These are phyloP conservation scores for Pantherophis alleghaniensis DNA, from an alignment of 2,797 vertebrate genomes.

Conservation along the genomic window DNA sequence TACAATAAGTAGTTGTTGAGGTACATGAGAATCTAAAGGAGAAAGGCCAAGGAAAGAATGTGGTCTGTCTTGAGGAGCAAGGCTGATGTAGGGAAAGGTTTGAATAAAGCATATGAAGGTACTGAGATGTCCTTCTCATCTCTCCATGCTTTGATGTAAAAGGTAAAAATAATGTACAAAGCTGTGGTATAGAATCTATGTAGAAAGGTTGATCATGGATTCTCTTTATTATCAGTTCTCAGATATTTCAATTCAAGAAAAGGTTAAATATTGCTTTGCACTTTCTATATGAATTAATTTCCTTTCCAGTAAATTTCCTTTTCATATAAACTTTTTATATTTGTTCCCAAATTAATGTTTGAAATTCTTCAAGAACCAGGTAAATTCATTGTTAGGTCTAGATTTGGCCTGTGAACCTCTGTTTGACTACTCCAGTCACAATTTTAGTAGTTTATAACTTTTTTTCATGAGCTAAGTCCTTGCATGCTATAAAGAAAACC, in stretches of 20 bases:
- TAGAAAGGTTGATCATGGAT: neutral
- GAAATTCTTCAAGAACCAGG: neutral
- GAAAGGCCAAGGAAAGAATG: neutral
- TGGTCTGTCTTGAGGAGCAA: neutral
- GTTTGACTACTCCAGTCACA: neutral
- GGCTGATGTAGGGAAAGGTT: neutral
- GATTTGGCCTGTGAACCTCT: neutral
- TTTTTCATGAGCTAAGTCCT: neutral
- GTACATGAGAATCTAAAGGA: neutral
- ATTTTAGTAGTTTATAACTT: constrained; percentile 5
- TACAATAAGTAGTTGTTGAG: neutral
- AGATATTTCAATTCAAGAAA: neutral
- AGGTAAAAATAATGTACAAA: neutral
- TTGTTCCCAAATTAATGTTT: neutral
- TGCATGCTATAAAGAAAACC: neutral
- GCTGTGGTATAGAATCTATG: neutral
- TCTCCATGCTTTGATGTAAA: neutral
- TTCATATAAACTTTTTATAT: neutral
- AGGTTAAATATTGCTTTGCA: neutral
- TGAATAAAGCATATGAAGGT: neutral
- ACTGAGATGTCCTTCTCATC: neutral
- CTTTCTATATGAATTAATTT: neutral
- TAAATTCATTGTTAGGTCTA: no score
- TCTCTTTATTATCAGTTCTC: neutral
- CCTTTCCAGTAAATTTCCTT: neutral